Percentiles rank a stretch among this genome's conserved stretches.
These are phyloP conservation scores for Triops cancriformis DNA, from an alignment of 1,140 invertebrate genomes.

Conservation along the genomic window DNA sequence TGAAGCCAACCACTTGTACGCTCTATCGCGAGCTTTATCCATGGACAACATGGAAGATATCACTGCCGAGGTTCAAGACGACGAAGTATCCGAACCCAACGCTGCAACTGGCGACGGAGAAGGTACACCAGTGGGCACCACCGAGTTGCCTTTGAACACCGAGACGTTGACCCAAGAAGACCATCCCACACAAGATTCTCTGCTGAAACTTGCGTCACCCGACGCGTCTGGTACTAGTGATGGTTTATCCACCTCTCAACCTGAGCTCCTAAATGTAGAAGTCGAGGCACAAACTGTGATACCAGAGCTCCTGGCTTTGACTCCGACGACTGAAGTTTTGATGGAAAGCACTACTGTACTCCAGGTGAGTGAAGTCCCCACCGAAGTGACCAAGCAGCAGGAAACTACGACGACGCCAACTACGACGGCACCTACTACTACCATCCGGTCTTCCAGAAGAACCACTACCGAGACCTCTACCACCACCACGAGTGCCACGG, in stretches of 20 bases:
- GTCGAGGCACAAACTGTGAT: neutral
- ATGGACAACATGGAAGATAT: slow-evolving; percentile 14
- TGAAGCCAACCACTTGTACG: neutral
- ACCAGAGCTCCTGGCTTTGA: neutral
- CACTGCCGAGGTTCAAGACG: neutral
- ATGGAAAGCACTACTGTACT: neutral
- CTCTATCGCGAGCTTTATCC: neutral
- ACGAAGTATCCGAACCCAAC: neutral
- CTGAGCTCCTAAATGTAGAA: neutral
- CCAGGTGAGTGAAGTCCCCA: neutral
- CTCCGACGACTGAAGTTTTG: neutral
- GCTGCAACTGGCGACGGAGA: neutral
- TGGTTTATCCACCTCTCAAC: neutral
- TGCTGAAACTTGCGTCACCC: neutral
- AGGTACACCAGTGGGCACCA: neutral
- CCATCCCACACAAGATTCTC: neutral
- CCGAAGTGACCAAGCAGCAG: neutral
- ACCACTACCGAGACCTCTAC: slow-evolving; percentile 16
- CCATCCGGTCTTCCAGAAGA: neutral
- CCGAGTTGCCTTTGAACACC: neutral
- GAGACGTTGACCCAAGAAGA: neutral
- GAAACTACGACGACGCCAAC: neutral
- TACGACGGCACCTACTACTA: neutral
- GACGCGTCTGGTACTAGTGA: neutral
- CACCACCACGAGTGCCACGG: slow-evolving; percentile 3